Evolutionary conservation across 2,888 invertebrate genomes (phyloP), one percentile per base, ranked within the genome.

Genomic region (Pardosa pseudoannulata): DNA sequence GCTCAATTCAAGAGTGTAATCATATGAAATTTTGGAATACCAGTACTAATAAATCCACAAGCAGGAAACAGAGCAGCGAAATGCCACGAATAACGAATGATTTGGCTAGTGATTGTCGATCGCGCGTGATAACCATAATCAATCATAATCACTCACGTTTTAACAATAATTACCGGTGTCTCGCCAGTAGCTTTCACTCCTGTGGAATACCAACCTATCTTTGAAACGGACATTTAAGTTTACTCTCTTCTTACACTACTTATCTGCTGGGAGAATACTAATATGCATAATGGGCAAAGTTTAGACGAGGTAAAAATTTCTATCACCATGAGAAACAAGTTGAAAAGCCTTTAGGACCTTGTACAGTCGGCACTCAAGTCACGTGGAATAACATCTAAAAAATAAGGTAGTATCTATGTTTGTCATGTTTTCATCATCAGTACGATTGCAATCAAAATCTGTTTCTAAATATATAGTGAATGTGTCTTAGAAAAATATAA

Each of bases 51-150:
- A 31, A 27, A n/a, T n/a, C n/a, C 36, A 19, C n/a, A 32, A 68
- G 23, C 68, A 68, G 68, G 68, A 68, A 68, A 68, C 68, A 23
- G 23, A 36, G 32, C 36, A 36, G 36, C 68, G 36, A 36, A 68
- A 68, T 68, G 68, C 36, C 36, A 36, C n/a, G 68, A 68, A 68
- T 68, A 68, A 68, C 11, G 68, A 68, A 68, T 68, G 68, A 68
- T 68, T 23, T 36, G 23, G 23, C 13, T 36, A 19, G 23, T 36
- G 68, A 68, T 68, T 23, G 23, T n/a, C n/a, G n/a, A n/a, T n/a
- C n/a, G n/a, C n/a, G 32, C 68, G 68, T 68, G 36, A 68, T 68
- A 68, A n/a, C 36, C 23, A 7, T 36, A 36, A 68, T 68, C 68
- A 68, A 68, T 68, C 68, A 68, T 36, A 36, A 68, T 68, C 68